Percentiles rank a stretch among this genome's conserved stretches.
phyloP scores from a whole-genome alignment of 2,797 vertebrate species.

The Neosilurus mollespiculum region DNA sequence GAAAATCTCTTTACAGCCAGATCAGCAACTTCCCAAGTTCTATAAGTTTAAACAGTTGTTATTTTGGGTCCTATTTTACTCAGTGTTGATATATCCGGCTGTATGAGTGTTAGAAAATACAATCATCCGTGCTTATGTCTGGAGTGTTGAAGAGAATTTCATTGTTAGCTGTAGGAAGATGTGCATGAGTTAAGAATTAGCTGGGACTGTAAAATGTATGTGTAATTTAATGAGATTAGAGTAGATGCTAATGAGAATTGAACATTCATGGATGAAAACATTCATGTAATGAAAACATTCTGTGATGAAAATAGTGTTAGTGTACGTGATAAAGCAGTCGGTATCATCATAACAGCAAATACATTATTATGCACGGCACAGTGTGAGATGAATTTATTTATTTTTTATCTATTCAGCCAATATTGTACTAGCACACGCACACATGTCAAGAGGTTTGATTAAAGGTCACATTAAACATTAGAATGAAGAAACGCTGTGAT shows the following conservation, averaged over 20 bases:
- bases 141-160: neutral
- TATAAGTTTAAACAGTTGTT: neutral
- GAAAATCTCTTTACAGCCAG: neutral
- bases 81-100: neutral
- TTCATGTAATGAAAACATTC: neutral
- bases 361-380: no score
- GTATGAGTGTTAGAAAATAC: neutral
- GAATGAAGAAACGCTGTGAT: no score
- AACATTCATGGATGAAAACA: neutral
- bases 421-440: no score
- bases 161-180: slow-evolving; percentile 4
- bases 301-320: neutral
- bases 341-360: no score
- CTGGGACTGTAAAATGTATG: neutral
- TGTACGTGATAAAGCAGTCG: neutral
- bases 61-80: neutral
- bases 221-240: neutral
- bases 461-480: no score
- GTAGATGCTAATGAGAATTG: neutral
- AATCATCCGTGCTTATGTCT: neutral
- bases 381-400: no score
- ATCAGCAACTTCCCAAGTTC: neutral
- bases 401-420: no score
- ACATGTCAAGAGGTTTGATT: no score
- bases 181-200: neutral